Evolutionary conservation across 2,113 vertebrate species (phyloP).

Genomic region (Procavia capensis): DNA sequence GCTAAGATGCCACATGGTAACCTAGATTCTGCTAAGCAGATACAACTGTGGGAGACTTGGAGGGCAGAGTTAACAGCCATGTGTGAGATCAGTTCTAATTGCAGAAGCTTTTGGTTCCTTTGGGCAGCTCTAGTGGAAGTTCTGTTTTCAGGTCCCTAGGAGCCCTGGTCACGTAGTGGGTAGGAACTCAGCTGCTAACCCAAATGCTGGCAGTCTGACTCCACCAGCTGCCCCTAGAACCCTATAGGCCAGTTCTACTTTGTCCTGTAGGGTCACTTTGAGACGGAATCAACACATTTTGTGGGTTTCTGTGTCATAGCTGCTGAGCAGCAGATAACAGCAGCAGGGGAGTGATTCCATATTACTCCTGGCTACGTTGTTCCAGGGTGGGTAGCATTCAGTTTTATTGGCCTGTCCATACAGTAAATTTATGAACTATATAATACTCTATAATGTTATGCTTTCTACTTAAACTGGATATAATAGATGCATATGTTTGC

Average conservation of each 20-base stretch:
- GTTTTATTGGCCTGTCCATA: background rate
- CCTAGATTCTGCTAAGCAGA: background rate
- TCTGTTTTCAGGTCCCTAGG: background rate
- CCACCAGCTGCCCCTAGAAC: too few species aligned
- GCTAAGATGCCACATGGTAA: background rate
- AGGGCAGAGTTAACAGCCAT: background rate
- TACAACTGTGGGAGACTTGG: background rate
- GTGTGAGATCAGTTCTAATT: background rate
- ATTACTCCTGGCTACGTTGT: background rate
- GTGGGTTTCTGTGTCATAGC: background rate
- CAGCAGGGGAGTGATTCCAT: background rate
- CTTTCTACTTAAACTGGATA: conserved; percentile 3
- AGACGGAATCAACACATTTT: too few species aligned
- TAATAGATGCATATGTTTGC: conserved; percentile 6
- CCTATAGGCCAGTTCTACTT: too few species aligned
- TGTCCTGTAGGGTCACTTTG: too few species aligned
- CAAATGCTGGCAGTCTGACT: too few species aligned
- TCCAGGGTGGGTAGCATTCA: background rate
- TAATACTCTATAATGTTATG: background rate
- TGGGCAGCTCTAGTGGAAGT: background rate
- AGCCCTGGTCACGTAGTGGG: too few species aligned
- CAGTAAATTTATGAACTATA: conserved; percentile 16
- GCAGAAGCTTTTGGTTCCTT: background rate
- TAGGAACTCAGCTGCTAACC: too few species aligned
- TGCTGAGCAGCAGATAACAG: background rate